These are phyloP conservation scores for Hippotragus niger DNA, from an alignment of 2,113 vertebrate genomes.

Conservation along the genomic window DNA sequence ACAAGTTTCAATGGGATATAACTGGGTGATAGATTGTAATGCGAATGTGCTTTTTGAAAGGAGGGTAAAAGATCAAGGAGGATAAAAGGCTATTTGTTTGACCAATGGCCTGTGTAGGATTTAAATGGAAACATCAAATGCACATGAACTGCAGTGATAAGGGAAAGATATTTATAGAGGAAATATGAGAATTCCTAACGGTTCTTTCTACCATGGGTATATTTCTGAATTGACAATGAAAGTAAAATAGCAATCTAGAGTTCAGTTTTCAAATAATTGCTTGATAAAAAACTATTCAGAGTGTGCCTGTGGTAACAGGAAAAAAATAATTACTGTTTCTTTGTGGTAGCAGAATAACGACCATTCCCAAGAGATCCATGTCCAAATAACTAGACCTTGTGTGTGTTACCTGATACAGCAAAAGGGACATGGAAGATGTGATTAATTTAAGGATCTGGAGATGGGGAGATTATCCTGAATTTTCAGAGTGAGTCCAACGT, in stretches of 20 bases:
- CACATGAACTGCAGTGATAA: neutral
- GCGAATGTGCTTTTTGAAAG: neutral
- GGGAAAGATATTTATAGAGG: neutral
- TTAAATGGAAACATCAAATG: neutral
- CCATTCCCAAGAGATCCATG: neutral
- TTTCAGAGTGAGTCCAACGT: neutral
- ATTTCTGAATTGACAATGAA: neutral
- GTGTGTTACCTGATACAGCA: neutral
- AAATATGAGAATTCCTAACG: neutral
- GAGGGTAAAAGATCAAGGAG: neutral
- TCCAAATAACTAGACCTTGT: neutral
- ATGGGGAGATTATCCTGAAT: neutral
- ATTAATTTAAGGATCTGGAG: neutral
- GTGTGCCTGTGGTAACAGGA: neutral
- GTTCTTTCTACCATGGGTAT: neutral
- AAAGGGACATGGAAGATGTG: neutral
- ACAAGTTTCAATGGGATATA: neutral
- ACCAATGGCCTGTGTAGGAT: neutral
- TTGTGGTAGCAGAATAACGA: neutral
- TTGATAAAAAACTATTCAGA: neutral
- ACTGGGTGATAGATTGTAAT: neutral
- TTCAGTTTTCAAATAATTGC: neutral
- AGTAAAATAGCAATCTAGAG: neutral
- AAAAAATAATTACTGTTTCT: neutral
- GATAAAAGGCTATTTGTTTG: neutral